Evolutionary conservation across 2,797 vertebrate species (phyloP).

Genomic region (Lithobates sylvaticus): DNA sequence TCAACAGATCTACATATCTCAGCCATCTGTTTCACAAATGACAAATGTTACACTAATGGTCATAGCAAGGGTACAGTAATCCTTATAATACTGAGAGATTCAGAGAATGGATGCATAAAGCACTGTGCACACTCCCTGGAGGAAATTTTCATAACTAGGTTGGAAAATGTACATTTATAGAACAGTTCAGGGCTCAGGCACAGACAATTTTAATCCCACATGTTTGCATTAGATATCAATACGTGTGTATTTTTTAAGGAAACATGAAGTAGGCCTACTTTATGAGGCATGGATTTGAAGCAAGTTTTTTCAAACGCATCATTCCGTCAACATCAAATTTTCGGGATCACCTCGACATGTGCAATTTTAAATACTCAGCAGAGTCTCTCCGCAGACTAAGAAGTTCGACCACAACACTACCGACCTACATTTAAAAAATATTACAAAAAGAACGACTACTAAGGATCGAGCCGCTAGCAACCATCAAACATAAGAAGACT

Average conservation of each 20-base stretch:
- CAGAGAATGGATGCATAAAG: background rate
- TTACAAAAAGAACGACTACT: too few species aligned
- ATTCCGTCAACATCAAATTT: too few species aligned
- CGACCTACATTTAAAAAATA: too few species aligned
- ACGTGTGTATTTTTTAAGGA: background rate
- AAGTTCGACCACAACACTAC: too few species aligned
- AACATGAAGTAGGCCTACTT: background rate
- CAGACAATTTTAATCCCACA: background rate
- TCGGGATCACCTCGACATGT: too few species aligned
- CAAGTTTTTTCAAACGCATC: too few species aligned
- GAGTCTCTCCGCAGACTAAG: too few species aligned
- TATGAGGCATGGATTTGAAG: background rate
- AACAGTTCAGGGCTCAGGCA: background rate
- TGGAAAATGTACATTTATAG: background rate
- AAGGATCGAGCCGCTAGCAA: too few species aligned
- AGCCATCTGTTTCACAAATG: slow-evolving; percentile 7
- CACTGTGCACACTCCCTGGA: background rate
- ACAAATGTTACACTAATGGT: slow-evolving; percentile 6
- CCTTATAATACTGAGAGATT: background rate
- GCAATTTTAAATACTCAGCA: too few species aligned
- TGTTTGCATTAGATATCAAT: background rate
- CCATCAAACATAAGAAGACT: too few species aligned
- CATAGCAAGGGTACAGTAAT: slow-evolving; percentile 1
- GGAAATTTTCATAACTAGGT: slow-evolving; percentile 29
- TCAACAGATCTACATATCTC: slow-evolving; percentile 5